Percentiles rank a stretch among this genome's conserved stretches.
Evolutionary conservation across 2,888 invertebrate genomes (phyloP).

Genomic region (Acheta domesticus): DNA sequence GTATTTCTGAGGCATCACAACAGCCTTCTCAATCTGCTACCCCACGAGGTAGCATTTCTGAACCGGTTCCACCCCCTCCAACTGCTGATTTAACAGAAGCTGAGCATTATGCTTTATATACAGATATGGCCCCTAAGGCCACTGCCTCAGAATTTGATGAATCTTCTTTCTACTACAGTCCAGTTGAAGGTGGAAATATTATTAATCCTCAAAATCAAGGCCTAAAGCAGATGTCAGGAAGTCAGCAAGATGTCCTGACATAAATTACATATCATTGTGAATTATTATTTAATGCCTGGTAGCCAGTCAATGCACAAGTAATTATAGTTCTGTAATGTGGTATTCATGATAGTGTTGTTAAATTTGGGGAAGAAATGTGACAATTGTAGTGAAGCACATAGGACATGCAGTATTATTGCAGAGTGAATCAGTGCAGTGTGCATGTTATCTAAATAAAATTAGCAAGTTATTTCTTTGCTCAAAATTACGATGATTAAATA

Average conservation of each 20-base stretch:
- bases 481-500: neutral
- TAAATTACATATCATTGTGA: conserved; percentile 25
- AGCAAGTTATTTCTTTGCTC: conserved; percentile 19
- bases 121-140: conserved; percentile 79
- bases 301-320: no score
- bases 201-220: conserved; percentile 42
- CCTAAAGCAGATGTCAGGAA: conserved; percentile 24
- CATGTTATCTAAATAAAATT: neutral
- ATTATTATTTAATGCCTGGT: neutral
- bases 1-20: neutral
- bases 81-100: conserved; percentile 72
- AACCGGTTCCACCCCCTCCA: conserved; percentile 46
- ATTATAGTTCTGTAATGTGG: no score
- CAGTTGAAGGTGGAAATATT: conserved; percentile 74
- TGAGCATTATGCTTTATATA: conserved; percentile 83
- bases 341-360: neutral
- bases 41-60: neutral
- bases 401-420: no score
- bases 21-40: neutral
- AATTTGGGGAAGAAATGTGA: neutral
- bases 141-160: conserved; percentile 86
- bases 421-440: neutral
- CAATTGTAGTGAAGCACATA: no score
- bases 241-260: conserved; percentile 32
- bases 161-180: conserved; percentile 80